phyloP scores from a whole-genome alignment of 2,797 vertebrate genomes.

The Todus mexicanus region DNA sequence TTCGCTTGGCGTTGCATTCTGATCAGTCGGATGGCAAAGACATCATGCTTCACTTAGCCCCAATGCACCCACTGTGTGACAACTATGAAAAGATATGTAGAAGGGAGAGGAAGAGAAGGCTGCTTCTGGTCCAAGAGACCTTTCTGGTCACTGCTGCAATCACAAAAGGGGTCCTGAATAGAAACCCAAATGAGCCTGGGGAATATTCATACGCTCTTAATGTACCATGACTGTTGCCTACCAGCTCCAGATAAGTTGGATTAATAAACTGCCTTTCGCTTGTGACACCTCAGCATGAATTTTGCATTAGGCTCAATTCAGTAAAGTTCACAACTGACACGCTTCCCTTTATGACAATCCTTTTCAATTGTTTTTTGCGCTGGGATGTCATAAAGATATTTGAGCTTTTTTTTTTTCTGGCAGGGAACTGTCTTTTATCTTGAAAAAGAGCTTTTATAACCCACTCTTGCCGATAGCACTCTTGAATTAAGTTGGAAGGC shows the following conservation, averaged over 20 bases:
- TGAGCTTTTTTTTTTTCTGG: slow-evolving; percentile 3
- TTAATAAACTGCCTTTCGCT: slow-evolving; percentile 58
- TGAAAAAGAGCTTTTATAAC: slow-evolving; percentile 55
- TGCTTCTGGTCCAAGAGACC: neutral
- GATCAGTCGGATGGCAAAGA: neutral
- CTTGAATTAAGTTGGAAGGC: slow-evolving; percentile 47
- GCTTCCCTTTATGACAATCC: slow-evolving; percentile 40
- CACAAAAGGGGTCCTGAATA: slow-evolving; percentile 6
- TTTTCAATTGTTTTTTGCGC: slow-evolving; percentile 35
- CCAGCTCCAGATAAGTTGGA: slow-evolving; percentile 26
- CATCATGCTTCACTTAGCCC: slow-evolving; percentile 1
- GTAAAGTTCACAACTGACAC: slow-evolving; percentile 58
- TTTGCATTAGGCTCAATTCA: slow-evolving; percentile 65
- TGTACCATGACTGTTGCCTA: slow-evolving; percentile 29
- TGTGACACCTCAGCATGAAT: slow-evolving; percentile 55
- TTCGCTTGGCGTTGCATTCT: neutral
- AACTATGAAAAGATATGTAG: neutral
- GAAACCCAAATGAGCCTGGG: neutral
- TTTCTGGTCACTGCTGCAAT: neutral
- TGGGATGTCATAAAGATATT: slow-evolving; percentile 41
- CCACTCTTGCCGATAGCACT: slow-evolving; percentile 14
- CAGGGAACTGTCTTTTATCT: slow-evolving; percentile 50
- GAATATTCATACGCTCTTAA: slow-evolving; percentile 28
- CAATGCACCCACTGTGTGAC: neutral
- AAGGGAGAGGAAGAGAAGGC: neutral